These are phyloP conservation scores for Drosophila subpulchrella DNA, from an alignment of 1,140 invertebrate genomes.

Conservation along the genomic window DNA sequence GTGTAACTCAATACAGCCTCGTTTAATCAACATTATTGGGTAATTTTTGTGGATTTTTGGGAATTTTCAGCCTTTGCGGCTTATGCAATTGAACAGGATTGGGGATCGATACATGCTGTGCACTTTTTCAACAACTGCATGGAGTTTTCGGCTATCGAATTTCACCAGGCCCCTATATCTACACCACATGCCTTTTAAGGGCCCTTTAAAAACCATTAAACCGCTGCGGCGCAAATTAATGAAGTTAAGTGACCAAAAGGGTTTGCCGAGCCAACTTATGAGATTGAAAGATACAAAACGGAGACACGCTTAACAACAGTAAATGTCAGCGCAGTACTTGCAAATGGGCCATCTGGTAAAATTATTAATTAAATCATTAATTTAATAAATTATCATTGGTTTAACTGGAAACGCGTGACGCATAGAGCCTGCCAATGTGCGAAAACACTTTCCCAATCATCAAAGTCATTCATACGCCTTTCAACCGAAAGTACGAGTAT, in stretches of 20 bases:
- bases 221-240: constrained; percentile 56
- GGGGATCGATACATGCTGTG: constrained; percentile 59
- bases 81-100: constrained; percentile 63
- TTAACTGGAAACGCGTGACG: constrained; percentile 55
- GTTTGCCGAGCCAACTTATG: constrained; percentile 14
- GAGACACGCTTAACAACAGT: constrained; percentile 57
- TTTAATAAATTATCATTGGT: constrained; percentile 62
- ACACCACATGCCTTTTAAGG: constrained; percentile 65
- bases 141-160: constrained; percentile 62
- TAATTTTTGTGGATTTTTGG: constrained; percentile 42
- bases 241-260: constrained; percentile 49
- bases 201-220: constrained; percentile 75
- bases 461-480: constrained; percentile 78
- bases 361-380: constrained; percentile 79
- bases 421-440: constrained; percentile 46
- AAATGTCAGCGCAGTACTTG: constrained; percentile 36
- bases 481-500: constrained; percentile 54
- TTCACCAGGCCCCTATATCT: constrained; percentile 26
- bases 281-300: constrained; percentile 70
- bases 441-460: constrained; percentile 81
- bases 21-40: constrained; percentile 58
- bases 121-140: constrained; percentile 68
- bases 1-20: constrained; percentile 45
- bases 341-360: constrained; percentile 33
- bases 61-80: constrained; percentile 44